Percentiles rank a stretch among this genome's conserved stretches.
Evolutionary conservation across 2,797 vertebrate species (phyloP).

Genomic region (Acipenser ruthenus): DNA sequence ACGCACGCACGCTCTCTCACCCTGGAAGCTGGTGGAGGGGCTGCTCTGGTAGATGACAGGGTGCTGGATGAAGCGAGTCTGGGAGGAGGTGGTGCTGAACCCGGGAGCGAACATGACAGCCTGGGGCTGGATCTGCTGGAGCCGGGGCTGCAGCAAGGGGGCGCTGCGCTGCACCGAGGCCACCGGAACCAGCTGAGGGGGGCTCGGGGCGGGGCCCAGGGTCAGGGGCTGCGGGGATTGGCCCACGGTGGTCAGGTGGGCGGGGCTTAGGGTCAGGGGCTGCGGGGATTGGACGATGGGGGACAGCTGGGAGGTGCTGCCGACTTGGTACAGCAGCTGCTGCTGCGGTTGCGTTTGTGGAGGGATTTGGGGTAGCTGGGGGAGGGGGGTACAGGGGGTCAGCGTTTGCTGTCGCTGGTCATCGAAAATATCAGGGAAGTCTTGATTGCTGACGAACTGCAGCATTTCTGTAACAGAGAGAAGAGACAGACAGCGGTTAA

Average conservation of each 20-base stretch:
- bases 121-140: constrained; percentile 50
- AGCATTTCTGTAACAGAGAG: constrained; percentile 78
- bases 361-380: constrained; percentile 12
- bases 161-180: constrained; percentile 39
- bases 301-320: constrained; percentile 18
- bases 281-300: constrained; percentile 30
- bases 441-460: constrained; percentile 94
- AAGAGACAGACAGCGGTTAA: not conserved
- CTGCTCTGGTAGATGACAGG: constrained; percentile 89
- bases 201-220: constrained; percentile 38
- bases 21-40: constrained; percentile 74
- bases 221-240: constrained; percentile 33
- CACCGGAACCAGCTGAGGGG: constrained; percentile 29
- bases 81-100: constrained; percentile 68
- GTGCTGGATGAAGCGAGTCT: constrained; percentile 86
- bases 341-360: constrained; percentile 31
- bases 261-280: constrained; percentile 38
- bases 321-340: constrained; percentile 25
- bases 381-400: not conserved
- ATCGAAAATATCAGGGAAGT: constrained; percentile 87
- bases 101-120: constrained; percentile 82
- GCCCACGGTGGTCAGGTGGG: constrained; percentile 39
- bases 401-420: constrained; percentile 54
- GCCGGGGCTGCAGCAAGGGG: constrained; percentile 63
- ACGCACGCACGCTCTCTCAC: constrained; percentile 39